Base-by-base conservation (phyloP, 2,797 vertebrate genomes). In the Furcifer pardalis region DNA sequence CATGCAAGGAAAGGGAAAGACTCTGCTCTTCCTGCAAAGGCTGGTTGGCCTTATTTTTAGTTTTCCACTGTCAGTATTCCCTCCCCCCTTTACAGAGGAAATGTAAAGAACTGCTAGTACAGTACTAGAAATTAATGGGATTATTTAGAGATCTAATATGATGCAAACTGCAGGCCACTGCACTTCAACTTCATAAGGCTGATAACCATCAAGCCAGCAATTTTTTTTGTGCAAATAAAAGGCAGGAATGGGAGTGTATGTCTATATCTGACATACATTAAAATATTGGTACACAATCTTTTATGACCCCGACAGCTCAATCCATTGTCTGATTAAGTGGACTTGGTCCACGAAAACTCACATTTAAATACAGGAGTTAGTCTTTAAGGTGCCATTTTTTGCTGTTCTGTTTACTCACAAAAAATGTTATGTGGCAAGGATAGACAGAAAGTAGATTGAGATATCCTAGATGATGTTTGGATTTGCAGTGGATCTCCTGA, bases 51-150 rank as follows among this genome's bases (percentile, higher is more conserved):
- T 92, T 91, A 89, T 89, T 92, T 93, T 93, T 92, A 90, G 85
- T 87, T 91, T 94, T 87, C 69, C 92, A 85, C 80, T 90, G 89
- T 84, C 85, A 90, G 4, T 91, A 85, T 65, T 87, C 91, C 81
- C n/a, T n/a, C 89, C 88, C 12, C 79, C 79, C 56, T 93, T 86
- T 86, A 42, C 83, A 91, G 90, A 91, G 91, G 91, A 93, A 91
- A 81, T 63, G 27, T 87, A 84, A 87, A 84, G 86, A 83, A 92
- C 82, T 90, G 86, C 86, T 89, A 92, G 90, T 91, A 86, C 88
- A 92, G 90, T 91, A 86, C 88, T 84, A 71, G 46, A 89, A 89
- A 65, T 42, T 84, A 79, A 90, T 77, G 81, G 66, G 69, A 72
- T 89, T 84, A 89, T 87, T 87, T 92, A 89, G 68, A 82, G 65